Evolutionary conservation across 2,113 vertebrate species (phyloP), one percentile per base, ranked within the genome.

Genomic region (Anseranas semipalmata): DNA sequence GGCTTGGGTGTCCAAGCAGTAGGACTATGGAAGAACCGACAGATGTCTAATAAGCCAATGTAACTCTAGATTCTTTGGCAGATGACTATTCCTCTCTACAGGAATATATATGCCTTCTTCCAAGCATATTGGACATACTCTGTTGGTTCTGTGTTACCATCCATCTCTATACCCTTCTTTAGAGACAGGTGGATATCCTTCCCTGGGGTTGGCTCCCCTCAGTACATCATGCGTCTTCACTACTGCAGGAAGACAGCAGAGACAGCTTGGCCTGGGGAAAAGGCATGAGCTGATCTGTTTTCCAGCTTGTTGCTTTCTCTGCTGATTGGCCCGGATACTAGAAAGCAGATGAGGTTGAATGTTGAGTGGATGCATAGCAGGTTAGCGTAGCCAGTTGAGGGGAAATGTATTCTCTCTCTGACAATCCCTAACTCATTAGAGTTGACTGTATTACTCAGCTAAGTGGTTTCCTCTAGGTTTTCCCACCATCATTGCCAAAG

Each of bases 61-160:
- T 32, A 45, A 56, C 15, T 72, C 32, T 39, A 59, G 30, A 53
- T 81, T 67, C 7, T 77, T 70, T 7, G 12, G 35, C 45, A 58
- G 67, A 17, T 62, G 7, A 24, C 41, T 83, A 16, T 19, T 85
- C 27, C 20, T 66, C n/a, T 73, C 30, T 37, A 62, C 41, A 53
- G 46, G 15, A 86, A 68, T 27, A 3, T 39, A 43, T 75, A 48
- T 90, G 4, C 18, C 48, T 65, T 43, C n/a, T 91, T 83, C n/a
- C 39, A 73, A 55, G 74, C 3, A 0, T 55, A 17, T 12, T 52
- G 30, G 67, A 28, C 0, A 0, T 14, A 3, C 18, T 24, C 7
- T 43, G 52, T 33, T 65, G 43, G 7, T 39, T 55, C 32, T 53
- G 2, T 68, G 25, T 39, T 58, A 16, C 2, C 30, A 33, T 7